Evolutionary conservation across 2,888 invertebrate genomes (phyloP).

Genomic region (Habrosyne pyritoides): DNA sequence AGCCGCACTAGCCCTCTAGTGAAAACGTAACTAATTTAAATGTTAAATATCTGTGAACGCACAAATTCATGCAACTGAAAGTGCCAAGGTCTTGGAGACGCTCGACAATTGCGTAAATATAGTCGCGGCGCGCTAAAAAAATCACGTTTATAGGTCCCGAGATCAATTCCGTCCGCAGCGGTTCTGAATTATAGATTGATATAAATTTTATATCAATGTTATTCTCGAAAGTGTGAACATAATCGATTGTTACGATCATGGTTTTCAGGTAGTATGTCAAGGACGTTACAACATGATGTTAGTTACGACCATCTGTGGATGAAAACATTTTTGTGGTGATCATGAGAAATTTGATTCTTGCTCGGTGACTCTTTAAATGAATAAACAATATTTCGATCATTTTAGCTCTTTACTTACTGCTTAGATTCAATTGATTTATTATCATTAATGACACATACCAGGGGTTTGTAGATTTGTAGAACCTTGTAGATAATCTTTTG

Average conservation of each 20-base stretch:
- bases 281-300: conserved; percentile 22
- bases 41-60: neutral
- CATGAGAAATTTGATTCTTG: neutral
- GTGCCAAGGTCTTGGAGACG: neutral
- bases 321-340: neutral
- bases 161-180: neutral
- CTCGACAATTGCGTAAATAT: conserved; percentile 2
- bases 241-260: conserved; percentile 19
- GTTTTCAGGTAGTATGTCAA: conserved; percentile 43
- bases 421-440: no score
- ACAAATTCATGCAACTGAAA: neutral
- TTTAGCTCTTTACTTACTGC: neutral
- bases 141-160: neutral
- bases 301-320: conserved; percentile 1
- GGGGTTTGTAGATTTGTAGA: no score
- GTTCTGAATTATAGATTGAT: neutral
- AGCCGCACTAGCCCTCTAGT: conserved; percentile 15
- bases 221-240: conserved; percentile 23
- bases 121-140: neutral
- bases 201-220: neutral
- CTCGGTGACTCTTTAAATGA: neutral
- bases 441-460: no score
- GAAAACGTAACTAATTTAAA: conserved; percentile 19
- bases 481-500: no score
- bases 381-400: neutral